phyloP scores from a whole-genome alignment of 2,888 invertebrate genomes.

The Clistopyga incitator region DNA sequence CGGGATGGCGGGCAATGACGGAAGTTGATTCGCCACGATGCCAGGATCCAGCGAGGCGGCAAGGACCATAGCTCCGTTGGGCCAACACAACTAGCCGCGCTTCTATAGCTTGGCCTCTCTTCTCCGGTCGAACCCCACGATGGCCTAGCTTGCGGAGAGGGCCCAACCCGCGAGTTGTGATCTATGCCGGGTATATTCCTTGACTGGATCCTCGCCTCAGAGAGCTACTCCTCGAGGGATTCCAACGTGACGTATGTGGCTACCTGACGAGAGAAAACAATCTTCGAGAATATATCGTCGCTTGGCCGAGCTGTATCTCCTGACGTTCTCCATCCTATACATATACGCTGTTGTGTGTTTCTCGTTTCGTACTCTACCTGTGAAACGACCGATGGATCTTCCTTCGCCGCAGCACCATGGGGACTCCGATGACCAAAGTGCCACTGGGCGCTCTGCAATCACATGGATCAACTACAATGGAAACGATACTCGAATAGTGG shows the following conservation, averaged over 20 bases:
- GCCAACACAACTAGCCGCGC: slow-evolving; percentile 47
- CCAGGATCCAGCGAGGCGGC: slow-evolving; percentile 45
- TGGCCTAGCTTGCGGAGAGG: slow-evolving; percentile 42
- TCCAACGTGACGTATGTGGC: slow-evolving; percentile 83
- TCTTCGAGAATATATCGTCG: slow-evolving; percentile 83
- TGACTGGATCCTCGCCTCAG: slow-evolving; percentile 74
- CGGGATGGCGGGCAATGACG: slow-evolving; percentile 83
- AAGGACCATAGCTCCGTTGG: slow-evolving; percentile 43
- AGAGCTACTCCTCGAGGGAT: slow-evolving; percentile 77
- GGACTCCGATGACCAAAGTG: slow-evolving; percentile 56
- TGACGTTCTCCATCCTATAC: slow-evolving; percentile 42
- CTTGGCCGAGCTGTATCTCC: slow-evolving; percentile 50
- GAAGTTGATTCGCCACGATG: slow-evolving; percentile 83
- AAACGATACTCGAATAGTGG: slow-evolving; percentile 45
- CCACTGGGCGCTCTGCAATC: slow-evolving; percentile 56
- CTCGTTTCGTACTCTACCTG: slow-evolving; percentile 49
- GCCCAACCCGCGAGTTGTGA: slow-evolving; percentile 81
- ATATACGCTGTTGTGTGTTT: slow-evolving; percentile 56
- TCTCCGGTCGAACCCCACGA: slow-evolving; percentile 58
- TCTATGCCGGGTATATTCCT: slow-evolving; percentile 82
- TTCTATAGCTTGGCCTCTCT: slow-evolving; percentile 31
- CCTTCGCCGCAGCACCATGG: slow-evolving; percentile 56
- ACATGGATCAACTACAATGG: slow-evolving; percentile 43
- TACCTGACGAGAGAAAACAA: slow-evolving; percentile 85
- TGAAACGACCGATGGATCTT: slow-evolving; percentile 65